Percentiles rank a stretch among this genome's conserved stretches.
These are phyloP conservation scores for Desmophyllum pertusum DNA, from an alignment of 92 coral and sea anemone genomes.

Conservation along the genomic window DNA sequence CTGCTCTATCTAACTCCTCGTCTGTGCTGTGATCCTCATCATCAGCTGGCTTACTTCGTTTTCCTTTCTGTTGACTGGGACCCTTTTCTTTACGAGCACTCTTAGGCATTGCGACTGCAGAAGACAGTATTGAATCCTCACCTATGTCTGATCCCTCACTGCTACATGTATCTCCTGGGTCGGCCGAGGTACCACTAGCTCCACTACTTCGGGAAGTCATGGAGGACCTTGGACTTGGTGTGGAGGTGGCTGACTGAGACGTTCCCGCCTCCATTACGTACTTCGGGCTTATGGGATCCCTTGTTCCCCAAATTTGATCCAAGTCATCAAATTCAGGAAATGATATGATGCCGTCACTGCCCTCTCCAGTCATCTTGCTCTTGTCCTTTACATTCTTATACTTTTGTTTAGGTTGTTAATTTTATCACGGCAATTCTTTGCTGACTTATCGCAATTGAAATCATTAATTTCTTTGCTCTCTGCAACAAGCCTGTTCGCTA, in stretches of 20 bases:
- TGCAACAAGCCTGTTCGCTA: conserved; percentile 22
- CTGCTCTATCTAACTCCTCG: conserved; percentile 8
- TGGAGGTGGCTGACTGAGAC: conserved; percentile 21
- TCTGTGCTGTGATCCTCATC: conserved; percentile 24
- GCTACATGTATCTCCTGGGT: conserved; percentile 18
- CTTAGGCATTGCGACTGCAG: neutral
- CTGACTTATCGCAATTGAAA: conserved; percentile 11
- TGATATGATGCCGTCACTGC: conserved; percentile 26
- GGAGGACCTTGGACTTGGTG: conserved; percentile 34
- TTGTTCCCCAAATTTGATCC: conserved; percentile 36
- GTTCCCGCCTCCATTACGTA: conserved; percentile 34
- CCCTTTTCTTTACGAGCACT: neutral
- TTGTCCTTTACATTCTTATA: conserved; percentile 37
- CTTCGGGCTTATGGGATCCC: conserved; percentile 38
- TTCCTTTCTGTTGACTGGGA: neutral
- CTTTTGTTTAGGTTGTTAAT: conserved; percentile 23
- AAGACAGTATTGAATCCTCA: conserved; percentile 10
- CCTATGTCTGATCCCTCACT: conserved; percentile 1
- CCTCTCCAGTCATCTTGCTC: conserved; percentile 30
- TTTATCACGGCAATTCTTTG: conserved; percentile 25
- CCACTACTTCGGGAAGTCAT: conserved; percentile 9
- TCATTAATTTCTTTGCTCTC: conserved; percentile 12
- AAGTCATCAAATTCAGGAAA: conserved; percentile 24
- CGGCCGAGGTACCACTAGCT: conserved; percentile 5
- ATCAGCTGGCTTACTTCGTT: neutral